These are phyloP conservation scores for Nephila pilipes DNA, from an alignment of 1,140 invertebrate genomes.

Conservation along the genomic window DNA sequence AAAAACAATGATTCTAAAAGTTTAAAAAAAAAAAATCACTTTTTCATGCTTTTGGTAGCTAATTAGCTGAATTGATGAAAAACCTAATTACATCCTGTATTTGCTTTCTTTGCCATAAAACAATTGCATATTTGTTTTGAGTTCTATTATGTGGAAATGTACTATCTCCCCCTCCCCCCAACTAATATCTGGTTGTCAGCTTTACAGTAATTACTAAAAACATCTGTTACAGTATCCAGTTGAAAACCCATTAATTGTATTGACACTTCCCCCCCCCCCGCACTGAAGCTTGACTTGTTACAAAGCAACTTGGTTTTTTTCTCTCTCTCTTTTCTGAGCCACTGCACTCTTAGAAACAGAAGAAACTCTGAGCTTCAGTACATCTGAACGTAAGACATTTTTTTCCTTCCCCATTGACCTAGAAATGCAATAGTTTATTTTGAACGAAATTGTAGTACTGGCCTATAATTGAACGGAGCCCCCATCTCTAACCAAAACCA, in stretches of 20 bases:
- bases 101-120: no score
- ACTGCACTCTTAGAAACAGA: neutral
- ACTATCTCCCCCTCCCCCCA: no score
- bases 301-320: neutral
- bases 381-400: neutral
- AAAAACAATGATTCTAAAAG: no score
- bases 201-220: no score
- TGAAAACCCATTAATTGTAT: neutral
- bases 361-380: neutral
- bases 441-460: neutral
- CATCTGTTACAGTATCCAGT: no score
- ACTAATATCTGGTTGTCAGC: no score
- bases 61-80: no score
- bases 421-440: slow-evolving; percentile 33
- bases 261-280: neutral
- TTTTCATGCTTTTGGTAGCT: no score
- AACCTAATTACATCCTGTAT: no score
- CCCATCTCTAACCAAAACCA: neutral
- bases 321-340: neutral
- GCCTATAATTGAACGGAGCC: neutral
- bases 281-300: neutral
- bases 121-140: no score
- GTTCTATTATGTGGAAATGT: no score
- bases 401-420: slow-evolving; percentile 40
- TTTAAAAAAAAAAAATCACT: no score